Base-by-base conservation (phyloP, 2,797 vertebrate species). In the Staurois parvus region DNA sequence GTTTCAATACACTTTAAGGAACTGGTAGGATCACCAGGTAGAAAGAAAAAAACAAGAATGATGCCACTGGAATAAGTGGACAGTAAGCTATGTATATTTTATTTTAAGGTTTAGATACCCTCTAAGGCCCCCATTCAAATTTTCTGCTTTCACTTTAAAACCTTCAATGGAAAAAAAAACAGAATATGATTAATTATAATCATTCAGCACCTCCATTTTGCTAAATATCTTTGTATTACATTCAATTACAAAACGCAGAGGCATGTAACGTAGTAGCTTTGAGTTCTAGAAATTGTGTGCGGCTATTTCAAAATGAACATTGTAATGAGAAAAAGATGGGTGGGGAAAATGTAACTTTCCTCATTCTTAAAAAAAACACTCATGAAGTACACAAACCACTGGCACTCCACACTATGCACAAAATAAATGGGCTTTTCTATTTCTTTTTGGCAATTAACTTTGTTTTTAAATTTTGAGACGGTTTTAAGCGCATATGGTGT, bases 401-500 rank as follows among this genome's bases (percentile, higher is more conserved):
- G 80, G 84, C 84, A 76, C 85, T 87, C 84, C 72, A 83, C 83
- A 88, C 77, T 84, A 88, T 80, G 89, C 77, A 88, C 45, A 79
- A 90, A 87, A 90, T 89, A 91, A 81, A 85, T 82, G 84, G 17
- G 37, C 42, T 82, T 72, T 24, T 79, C 81, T 89, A 66, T 87
- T 84, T 76, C 72, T 76, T 89, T 88, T 88, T 89, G 90, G 87
- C 89, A 90, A 67, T 86, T 88, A 87, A 48, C 30, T 80, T 90
- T 67, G 77, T 69, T 88, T 87, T 83, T 87, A 88, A 64, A 89
- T 88, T 90, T 85, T 89, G 76, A 89, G 87, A 89, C 75, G 73
- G 87, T 89, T 91, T 91, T 86, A 82, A 88, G 84, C 90, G 88
- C 90, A 91, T 91, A 88, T 91, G 90, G 89, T 88, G 86, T 89